These are phyloP conservation scores for Tetramorium parvispinum DNA, from an alignment of 1,140 invertebrate species.

Conservation along the genomic window DNA sequence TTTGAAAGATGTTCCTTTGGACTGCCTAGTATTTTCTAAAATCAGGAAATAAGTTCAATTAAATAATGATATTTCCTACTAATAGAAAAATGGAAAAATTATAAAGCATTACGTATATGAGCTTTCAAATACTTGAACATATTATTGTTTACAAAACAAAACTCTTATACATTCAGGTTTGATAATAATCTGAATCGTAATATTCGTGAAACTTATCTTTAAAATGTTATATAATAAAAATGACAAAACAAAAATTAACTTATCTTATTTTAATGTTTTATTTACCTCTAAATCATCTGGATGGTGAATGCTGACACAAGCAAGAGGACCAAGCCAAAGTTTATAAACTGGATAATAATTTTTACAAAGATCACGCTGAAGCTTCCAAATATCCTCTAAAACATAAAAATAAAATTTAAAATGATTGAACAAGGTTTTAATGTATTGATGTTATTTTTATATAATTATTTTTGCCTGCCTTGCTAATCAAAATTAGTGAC, in stretches of 20 bases:
- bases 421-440: neutral
- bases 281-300: constrained; percentile 25
- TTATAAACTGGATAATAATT: constrained; percentile 11
- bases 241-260: neutral
- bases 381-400: neutral
- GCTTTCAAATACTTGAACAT: too few species aligned
- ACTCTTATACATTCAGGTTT: too few species aligned
- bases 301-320: neutral
- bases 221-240: neutral
- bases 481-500: too few species aligned
- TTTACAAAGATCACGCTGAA: neutral
- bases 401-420: neutral
- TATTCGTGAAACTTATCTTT: neutral
- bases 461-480: too few species aligned
- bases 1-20: constrained; percentile 87
- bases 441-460: too few species aligned
- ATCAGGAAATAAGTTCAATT: constrained; percentile 26
- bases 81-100: neutral
- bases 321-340: neutral
- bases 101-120: neutral
- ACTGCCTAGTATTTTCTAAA: constrained; percentile 76
- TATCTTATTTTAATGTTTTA: neutral
- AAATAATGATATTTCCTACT: neutral
- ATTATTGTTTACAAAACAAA: too few species aligned
- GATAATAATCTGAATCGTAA: too few species aligned